Conservation (phyloP, 2,888 invertebrate species). For the Cephus pygmeus region DNA sequence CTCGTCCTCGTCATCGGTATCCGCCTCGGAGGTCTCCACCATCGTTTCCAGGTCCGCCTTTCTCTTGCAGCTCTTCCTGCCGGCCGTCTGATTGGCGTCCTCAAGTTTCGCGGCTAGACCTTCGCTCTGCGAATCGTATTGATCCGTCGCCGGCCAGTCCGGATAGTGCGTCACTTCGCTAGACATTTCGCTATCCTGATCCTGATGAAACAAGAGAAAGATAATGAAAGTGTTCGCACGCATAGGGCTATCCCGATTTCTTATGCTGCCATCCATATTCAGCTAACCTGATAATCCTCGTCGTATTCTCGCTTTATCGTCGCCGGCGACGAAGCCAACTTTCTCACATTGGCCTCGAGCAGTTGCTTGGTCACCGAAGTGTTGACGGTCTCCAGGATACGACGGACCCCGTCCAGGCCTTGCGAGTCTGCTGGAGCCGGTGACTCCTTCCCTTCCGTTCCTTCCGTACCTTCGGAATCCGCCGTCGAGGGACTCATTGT, state of each 20-base stretch:
- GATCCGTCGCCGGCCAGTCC: constrained; percentile 56
- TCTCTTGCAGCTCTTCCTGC: constrained; percentile 48
- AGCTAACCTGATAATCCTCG: constrained; percentile 55
- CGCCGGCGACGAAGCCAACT: constrained; percentile 72
- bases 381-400: constrained; percentile 80
- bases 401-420: constrained; percentile 75
- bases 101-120: constrained; percentile 83
- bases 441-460: constrained; percentile 68
- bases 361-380: constrained; percentile 81
- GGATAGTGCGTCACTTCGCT: constrained; percentile 57
- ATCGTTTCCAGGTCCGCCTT: constrained; percentile 33
- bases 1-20: constrained; percentile 70
- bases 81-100: constrained; percentile 67
- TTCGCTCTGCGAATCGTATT: constrained; percentile 71
- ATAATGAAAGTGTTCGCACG: background rate
- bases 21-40: constrained; percentile 52
- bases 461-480: constrained; percentile 74
- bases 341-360: constrained; percentile 77
- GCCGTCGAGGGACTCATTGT: constrained; percentile 59
- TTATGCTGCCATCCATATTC: background rate
- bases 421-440: constrained; percentile 63
- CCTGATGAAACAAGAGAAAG: constrained; percentile 64
- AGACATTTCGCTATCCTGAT: constrained; percentile 74
- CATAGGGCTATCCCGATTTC: too few relatives aligned
- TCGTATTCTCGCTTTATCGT: constrained; percentile 59